These are phyloP conservation scores for Apocrypta bakeri DNA, from an alignment of 1,140 invertebrate genomes.

Conservation along the genomic window DNA sequence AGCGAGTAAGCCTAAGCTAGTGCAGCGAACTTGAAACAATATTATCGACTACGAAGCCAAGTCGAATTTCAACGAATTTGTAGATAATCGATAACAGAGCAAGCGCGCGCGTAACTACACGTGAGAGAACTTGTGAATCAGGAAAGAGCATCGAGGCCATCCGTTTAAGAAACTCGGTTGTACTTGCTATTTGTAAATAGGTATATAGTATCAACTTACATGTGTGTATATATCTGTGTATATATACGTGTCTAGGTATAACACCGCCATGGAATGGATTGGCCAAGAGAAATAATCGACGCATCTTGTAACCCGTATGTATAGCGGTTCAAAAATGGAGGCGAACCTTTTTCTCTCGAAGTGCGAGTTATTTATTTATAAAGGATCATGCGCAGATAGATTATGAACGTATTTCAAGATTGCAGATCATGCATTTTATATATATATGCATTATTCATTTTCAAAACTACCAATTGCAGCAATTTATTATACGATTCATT, in stretches of 20 bases:
- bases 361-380: too few relatives aligned
- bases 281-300: slow-evolving; percentile 52
- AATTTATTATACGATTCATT: neutral
- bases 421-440: neutral
- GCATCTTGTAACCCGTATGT: slow-evolving; percentile 62
- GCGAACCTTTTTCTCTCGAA: neutral
- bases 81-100: slow-evolving; percentile 24
- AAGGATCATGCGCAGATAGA: too few relatives aligned
- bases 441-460: neutral
- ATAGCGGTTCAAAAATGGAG: neutral
- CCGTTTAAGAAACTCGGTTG: neutral
- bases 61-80: slow-evolving; percentile 16
- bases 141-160: neutral
- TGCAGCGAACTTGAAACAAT: slow-evolving; percentile 21
- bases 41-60: neutral
- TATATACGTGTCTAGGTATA: slow-evolving; percentile 54
- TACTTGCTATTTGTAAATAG: neutral
- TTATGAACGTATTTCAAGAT: neutral
- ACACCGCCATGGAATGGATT: slow-evolving; percentile 56
- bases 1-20: neutral
- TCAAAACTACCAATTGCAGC: slow-evolving; percentile 17
- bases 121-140: neutral
- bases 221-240: slow-evolving; percentile 12
- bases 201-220: neutral
- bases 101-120: slow-evolving; percentile 10